Evolutionary conservation across 2,113 vertebrate genomes (phyloP).

Genomic region (Spheniscus mendiculus): DNA sequence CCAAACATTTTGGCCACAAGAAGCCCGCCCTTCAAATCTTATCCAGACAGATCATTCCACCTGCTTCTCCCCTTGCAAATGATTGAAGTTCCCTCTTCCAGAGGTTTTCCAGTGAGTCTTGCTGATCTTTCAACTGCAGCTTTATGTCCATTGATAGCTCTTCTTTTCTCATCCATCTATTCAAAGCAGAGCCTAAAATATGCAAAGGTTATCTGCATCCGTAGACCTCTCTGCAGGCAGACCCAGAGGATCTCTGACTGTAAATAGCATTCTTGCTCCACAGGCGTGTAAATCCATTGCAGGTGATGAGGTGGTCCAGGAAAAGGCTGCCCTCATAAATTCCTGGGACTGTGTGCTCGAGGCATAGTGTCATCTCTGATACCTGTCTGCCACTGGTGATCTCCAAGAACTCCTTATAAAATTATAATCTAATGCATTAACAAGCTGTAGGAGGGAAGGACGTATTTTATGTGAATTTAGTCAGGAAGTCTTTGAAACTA

Average conservation of each 20-base stretch:
- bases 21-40: background rate
- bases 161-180: background rate
- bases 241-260: background rate
- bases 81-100: background rate
- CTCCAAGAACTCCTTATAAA: background rate
- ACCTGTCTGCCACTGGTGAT: background rate
- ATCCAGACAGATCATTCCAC: background rate
- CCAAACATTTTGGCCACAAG: background rate
- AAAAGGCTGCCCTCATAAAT: background rate
- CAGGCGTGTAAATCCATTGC: background rate
- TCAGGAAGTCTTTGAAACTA: constrained; percentile 18
- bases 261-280: background rate
- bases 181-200: background rate
- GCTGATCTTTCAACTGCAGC: background rate
- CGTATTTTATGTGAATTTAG: constrained; percentile 33
- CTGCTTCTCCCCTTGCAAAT: background rate
- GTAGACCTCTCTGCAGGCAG: background rate
- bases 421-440: background rate
- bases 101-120: background rate
- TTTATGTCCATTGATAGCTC: background rate
- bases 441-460: background rate
- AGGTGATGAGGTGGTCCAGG: background rate
- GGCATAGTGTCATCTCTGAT: background rate
- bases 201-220: background rate
- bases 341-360: background rate